phyloP scores from a whole-genome alignment of 2,888 invertebrate genomes.

The Patella ulyssiponensis region DNA sequence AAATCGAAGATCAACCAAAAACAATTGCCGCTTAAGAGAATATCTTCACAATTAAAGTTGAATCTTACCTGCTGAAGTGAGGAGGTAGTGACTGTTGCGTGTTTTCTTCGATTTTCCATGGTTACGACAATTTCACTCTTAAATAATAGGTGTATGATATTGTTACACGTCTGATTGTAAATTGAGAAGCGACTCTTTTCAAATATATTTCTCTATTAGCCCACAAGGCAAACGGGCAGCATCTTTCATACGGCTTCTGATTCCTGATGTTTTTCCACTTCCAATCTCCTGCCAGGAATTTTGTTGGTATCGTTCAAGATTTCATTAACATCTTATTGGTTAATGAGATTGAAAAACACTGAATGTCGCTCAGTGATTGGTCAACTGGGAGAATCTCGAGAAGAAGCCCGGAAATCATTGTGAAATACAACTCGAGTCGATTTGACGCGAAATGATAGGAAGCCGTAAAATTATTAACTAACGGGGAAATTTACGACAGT shows the following conservation, averaged over 20 bases:
- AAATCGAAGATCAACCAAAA: no score
- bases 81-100: background rate
- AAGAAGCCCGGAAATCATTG: slow-evolving; percentile 23
- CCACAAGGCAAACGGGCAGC: slow-evolving; percentile 14
- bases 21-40: no score
- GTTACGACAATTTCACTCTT: background rate
- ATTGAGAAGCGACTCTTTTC: slow-evolving; percentile 23
- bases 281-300: slow-evolving; percentile 19
- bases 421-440: slow-evolving; percentile 22
- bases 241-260: slow-evolving; percentile 19
- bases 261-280: slow-evolving; percentile 21
- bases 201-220: slow-evolving; percentile 23
- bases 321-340: slow-evolving; percentile 28
- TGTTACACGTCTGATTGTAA: slow-evolving; percentile 11
- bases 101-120: slow-evolving; percentile 1
- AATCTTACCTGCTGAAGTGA: no score
- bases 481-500: slow-evolving; percentile 7
- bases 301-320: slow-evolving; percentile 18
- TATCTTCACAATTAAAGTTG: no score
- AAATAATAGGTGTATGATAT: slow-evolving; percentile 5
- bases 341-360: slow-evolving; percentile 28
- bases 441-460: slow-evolving; percentile 10
- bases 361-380: slow-evolving; percentile 21
- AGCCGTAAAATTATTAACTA: slow-evolving; percentile 9
- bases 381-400: slow-evolving; percentile 16